Evolutionary conservation across 1,140 invertebrate genomes (phyloP).

Genomic region (Hyposmocoma kahamanoa): DNA sequence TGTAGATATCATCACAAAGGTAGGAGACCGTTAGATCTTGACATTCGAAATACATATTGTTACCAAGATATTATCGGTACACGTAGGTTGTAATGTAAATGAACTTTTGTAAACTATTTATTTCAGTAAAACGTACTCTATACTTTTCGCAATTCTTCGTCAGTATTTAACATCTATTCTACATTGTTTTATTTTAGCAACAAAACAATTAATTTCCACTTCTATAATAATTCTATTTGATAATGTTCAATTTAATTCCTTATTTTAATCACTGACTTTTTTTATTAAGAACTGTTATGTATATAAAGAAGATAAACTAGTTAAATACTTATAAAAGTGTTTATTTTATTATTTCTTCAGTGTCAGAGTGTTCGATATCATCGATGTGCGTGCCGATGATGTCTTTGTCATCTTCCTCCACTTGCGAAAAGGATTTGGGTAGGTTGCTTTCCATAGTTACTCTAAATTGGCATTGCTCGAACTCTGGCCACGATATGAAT

Average conservation of each 20-base stretch:
- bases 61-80: neutral
- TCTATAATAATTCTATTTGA: too few species aligned
- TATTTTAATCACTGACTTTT: neutral
- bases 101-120: neutral
- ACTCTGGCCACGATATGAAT: slow-evolving; percentile 77
- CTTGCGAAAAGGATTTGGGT: slow-evolving; percentile 41
- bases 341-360: slow-evolving; percentile 29
- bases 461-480: slow-evolving; percentile 73
- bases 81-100: neutral
- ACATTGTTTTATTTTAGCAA: neutral
- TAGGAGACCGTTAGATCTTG: neutral
- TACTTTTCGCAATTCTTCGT: neutral
- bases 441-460: slow-evolving; percentile 74
- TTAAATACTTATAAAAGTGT: slow-evolving; percentile 13
- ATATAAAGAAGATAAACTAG: slow-evolving; percentile 1
- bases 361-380: slow-evolving; percentile 41
- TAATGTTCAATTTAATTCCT: too few species aligned
- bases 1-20: neutral
- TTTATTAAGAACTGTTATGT: neutral
- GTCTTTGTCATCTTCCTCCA: slow-evolving; percentile 41
- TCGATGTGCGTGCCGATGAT: slow-evolving; percentile 35
- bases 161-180: neutral
- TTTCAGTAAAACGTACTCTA: too few species aligned
- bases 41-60: neutral
- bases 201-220: neutral